Conservation (phyloP, 2,113 vertebrate species). For the Dermatemys mawii region DNA sequence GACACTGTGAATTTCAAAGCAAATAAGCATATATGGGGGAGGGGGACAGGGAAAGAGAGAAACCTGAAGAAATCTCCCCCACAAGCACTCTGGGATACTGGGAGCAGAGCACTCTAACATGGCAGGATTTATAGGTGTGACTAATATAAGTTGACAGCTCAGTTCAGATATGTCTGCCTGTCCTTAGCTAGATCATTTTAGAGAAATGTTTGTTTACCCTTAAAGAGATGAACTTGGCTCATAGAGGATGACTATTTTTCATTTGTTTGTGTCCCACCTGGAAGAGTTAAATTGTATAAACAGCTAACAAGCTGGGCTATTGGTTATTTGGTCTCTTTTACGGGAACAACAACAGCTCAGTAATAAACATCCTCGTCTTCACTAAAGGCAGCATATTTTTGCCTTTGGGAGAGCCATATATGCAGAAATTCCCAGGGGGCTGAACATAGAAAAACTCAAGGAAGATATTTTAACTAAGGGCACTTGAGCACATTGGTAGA, state of each 20-base stretch:
- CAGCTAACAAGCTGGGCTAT: slow-evolving; percentile 38
- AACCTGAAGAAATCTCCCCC: slow-evolving; percentile 25
- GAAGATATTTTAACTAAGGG: slow-evolving; percentile 53
- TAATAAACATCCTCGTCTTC: slow-evolving; percentile 64
- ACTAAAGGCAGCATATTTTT: slow-evolving; percentile 63
- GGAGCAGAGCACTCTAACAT: slow-evolving; percentile 57
- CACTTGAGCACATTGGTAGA: slow-evolving; percentile 4
- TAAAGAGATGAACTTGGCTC: slow-evolving; percentile 63
- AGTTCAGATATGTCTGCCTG: slow-evolving; percentile 72
- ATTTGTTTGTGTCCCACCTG: slow-evolving; percentile 62
- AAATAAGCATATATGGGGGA: background rate
- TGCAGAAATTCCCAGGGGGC: slow-evolving; percentile 64
- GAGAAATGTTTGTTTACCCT: slow-evolving; percentile 78
- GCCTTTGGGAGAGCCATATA: slow-evolving; percentile 54
- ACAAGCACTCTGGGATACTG: slow-evolving; percentile 61
- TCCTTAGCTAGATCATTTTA: slow-evolving; percentile 73
- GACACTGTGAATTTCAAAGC: background rate
- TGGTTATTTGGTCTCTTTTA: slow-evolving; percentile 63
- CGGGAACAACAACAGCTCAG: slow-evolving; percentile 47
- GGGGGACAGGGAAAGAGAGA: background rate
- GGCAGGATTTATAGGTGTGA: slow-evolving; percentile 74
- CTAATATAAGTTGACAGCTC: slow-evolving; percentile 79
- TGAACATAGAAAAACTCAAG: slow-evolving; percentile 42
- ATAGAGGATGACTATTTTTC: slow-evolving; percentile 44
- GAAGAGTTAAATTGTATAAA: slow-evolving; percentile 65